Evolutionary conservation across 2,113 vertebrate species (phyloP).

Genomic region (Chrysemys picta): DNA sequence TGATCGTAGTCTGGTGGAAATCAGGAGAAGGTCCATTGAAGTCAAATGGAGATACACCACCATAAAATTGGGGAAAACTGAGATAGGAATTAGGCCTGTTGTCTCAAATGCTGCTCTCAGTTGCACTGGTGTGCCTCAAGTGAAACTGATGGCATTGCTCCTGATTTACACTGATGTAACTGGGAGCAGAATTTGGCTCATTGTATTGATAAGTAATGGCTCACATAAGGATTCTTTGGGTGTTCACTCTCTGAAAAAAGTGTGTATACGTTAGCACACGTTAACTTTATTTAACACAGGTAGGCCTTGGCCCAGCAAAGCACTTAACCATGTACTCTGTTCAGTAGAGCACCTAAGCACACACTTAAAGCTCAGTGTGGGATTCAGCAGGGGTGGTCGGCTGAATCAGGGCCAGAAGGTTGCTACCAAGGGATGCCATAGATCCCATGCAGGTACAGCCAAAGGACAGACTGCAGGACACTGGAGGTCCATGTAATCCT

Average conservation of each 20-base stretch:
- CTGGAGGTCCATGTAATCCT: background rate
- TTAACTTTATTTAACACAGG: background rate
- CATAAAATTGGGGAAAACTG: background rate
- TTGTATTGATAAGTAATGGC: background rate
- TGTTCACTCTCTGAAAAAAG: background rate
- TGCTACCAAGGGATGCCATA: background rate
- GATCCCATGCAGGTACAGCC: background rate
- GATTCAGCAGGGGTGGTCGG: background rate
- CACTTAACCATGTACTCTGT: background rate
- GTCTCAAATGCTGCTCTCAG: background rate
- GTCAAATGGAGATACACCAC: background rate
- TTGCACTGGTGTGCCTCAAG: background rate
- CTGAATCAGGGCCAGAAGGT: background rate
- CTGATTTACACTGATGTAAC: background rate
- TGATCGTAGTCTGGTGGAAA: background rate
- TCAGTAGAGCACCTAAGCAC: background rate
- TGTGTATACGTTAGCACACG: background rate
- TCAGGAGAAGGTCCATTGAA: background rate
- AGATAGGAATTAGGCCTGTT: background rate
- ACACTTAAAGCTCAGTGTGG: background rate
- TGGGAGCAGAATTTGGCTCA: background rate
- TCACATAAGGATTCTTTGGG: background rate
- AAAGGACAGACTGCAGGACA: background rate
- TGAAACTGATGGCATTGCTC: background rate
- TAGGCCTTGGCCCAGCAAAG: background rate